Percentiles rank a stretch among this genome's conserved stretches.
Evolutionary conservation across 1,140 invertebrate genomes (phyloP).

Genomic region (Radopholus similis): DNA sequence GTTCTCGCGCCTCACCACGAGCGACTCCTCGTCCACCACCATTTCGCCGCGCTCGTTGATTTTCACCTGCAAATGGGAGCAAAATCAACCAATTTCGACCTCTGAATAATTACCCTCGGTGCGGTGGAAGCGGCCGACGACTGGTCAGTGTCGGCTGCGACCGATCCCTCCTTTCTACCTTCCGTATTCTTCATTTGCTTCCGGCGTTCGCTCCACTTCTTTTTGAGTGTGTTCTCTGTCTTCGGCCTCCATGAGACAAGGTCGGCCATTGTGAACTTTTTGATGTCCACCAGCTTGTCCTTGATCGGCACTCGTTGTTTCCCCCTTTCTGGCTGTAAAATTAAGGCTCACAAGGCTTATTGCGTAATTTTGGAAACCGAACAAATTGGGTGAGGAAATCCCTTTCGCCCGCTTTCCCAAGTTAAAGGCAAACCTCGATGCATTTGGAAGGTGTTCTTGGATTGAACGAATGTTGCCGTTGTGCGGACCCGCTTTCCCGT

Average conservation of each 20-base stretch:
- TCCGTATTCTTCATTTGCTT: slow-evolving; percentile 22
- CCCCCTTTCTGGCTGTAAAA: background rate
- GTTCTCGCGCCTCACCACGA: slow-evolving; percentile 33
- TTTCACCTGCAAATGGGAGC: slow-evolving; percentile 23
- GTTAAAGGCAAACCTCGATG: background rate
- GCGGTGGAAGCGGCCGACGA: background rate
- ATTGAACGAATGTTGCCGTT: background rate
- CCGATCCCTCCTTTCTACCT: background rate
- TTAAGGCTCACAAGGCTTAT: background rate
- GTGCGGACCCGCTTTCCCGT: background rate
- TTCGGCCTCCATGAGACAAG: slow-evolving; percentile 32
- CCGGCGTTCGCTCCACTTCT: slow-evolving; percentile 37
- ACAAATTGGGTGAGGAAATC: background rate
- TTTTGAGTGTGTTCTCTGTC: slow-evolving; percentile 41
- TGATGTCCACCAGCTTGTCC: slow-evolving; percentile 27
- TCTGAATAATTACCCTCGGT: background rate
- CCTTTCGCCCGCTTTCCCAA: background rate
- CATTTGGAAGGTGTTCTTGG: background rate
- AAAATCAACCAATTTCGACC: background rate
- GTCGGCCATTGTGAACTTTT: slow-evolving; percentile 44
- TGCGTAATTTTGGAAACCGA: background rate
- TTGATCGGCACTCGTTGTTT: background rate
- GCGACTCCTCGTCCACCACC: slow-evolving; percentile 37
- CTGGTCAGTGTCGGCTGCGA: background rate
- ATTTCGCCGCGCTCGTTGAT: slow-evolving; percentile 42